phyloP scores from a whole-genome alignment of 2,888 invertebrate species.

The Apantesis nais region DNA sequence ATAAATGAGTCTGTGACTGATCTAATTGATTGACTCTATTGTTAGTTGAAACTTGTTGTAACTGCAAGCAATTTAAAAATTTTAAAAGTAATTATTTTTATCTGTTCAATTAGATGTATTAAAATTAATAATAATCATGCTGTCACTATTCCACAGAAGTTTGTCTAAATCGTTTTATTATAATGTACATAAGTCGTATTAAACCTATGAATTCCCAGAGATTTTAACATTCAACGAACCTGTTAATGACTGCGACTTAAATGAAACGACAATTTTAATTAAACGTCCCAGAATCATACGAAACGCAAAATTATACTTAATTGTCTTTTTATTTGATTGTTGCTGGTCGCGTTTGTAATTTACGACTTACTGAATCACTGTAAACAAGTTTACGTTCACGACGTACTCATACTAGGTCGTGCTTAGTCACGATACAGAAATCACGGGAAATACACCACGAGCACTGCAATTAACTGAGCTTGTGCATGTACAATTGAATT shows the following conservation, averaged over 20 bases:
- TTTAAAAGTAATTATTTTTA: too few relatives aligned
- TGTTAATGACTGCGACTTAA: constrained; percentile 33
- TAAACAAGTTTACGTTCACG: constrained; percentile 29
- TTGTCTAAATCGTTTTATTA: constrained; percentile 21
- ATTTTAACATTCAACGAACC: constrained; percentile 26
- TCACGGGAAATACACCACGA: constrained; percentile 44
- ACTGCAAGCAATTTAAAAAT: too few relatives aligned
- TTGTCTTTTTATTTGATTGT: constrained; percentile 23
- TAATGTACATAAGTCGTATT: constrained; percentile 13
- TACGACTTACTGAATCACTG: constrained; percentile 22
- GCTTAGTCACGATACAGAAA: constrained; percentile 31
- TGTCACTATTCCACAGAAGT: neutral
- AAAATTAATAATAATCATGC: neutral
- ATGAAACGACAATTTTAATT: constrained; percentile 34
- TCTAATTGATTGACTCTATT: too few relatives aligned
- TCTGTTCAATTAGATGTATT: too few relatives aligned
- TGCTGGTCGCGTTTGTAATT: constrained; percentile 18
- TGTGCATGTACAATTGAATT: constrained; percentile 55
- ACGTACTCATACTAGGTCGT: constrained; percentile 30
- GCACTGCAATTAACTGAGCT: constrained; percentile 47
- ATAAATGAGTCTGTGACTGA: too few relatives aligned
- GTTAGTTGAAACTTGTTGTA: too few relatives aligned
- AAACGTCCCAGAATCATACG: constrained; percentile 32
- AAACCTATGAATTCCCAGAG: constrained; percentile 13
- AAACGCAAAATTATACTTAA: constrained; percentile 21